A percentile compares a stretch with the other conserved stretches of the same genome.
These are phyloP conservation scores for Drosophila buzzatii DNA, from an alignment of 2,888 invertebrate species.

Conservation along the genomic window DNA sequence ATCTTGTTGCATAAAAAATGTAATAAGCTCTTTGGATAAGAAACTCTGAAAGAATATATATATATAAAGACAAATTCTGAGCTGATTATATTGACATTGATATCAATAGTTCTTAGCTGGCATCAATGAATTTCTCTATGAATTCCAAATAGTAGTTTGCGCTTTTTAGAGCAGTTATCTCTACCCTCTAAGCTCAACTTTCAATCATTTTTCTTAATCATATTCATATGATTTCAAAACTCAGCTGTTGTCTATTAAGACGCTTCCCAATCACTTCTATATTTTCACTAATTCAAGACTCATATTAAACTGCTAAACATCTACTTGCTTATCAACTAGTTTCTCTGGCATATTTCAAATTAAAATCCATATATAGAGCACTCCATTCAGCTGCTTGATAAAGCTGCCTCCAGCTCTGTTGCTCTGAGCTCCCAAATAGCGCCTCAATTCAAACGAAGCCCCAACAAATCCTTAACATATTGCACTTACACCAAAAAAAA, in stretches of 20 bases:
- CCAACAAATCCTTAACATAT: slow-evolving; percentile 26
- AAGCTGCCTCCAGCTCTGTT: background rate
- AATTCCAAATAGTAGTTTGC: too few species aligned
- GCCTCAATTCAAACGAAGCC: slow-evolving; percentile 24
- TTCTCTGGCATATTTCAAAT: background rate
- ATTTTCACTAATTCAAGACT: background rate
- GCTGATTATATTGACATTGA: too few species aligned
- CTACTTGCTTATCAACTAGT: slow-evolving; percentile 4
- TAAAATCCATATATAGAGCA: background rate
- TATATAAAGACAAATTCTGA: too few species aligned
- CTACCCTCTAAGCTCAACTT: background rate
- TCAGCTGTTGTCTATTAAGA: background rate
- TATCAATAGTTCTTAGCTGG: too few species aligned
- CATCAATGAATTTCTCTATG: too few species aligned
- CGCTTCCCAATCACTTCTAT: background rate
- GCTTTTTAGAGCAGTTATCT: background rate
- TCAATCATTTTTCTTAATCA: background rate
- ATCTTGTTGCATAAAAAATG: too few species aligned
- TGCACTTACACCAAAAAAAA: slow-evolving; percentile 3
- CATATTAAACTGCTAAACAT: background rate
- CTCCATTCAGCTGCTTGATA: background rate
- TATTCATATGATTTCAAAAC: too few species aligned
- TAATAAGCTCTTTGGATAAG: too few species aligned
- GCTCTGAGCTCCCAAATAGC: background rate
- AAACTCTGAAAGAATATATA: too few species aligned